Evolutionary conservation across 2,113 vertebrate genomes (phyloP).

Genomic region (Gymnorhina tibicen): DNA sequence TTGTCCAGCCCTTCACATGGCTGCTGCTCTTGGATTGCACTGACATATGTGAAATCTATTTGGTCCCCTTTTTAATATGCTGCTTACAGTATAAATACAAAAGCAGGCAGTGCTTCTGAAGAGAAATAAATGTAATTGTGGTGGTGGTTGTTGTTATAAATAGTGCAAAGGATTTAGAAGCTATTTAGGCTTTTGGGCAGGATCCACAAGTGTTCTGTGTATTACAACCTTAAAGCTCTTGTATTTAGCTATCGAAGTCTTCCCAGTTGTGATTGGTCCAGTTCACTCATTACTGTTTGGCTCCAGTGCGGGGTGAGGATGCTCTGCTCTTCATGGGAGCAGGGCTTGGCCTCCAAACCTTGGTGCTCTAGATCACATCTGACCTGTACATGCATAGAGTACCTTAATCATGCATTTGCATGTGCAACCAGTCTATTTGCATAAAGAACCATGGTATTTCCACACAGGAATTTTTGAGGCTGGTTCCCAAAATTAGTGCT

Average conservation of each 20-base stretch:
- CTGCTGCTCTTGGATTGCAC: slow-evolving; percentile 43
- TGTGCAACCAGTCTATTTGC: neutral
- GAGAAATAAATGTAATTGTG: slow-evolving; percentile 24
- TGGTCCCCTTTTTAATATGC: slow-evolving; percentile 7
- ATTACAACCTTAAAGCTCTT: neutral
- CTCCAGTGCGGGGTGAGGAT: neutral
- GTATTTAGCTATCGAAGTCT: neutral
- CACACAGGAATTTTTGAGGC: slow-evolving; percentile 45
- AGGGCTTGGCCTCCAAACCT: neutral
- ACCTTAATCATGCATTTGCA: neutral
- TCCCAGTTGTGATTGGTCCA: neutral
- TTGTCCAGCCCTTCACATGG: slow-evolving; percentile 51
- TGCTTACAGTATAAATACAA: slow-evolving; percentile 49
- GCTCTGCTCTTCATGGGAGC: neutral
- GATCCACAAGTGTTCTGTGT: neutral
- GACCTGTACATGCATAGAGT: neutral
- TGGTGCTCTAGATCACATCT: neutral
- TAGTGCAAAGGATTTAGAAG: slow-evolving; percentile 29
- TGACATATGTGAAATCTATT: slow-evolving; percentile 56
- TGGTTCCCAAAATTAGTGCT: slow-evolving; percentile 32
- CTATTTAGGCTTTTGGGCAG: neutral
- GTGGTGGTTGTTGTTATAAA: slow-evolving; percentile 43
- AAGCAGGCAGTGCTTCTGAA: slow-evolving; percentile 46
- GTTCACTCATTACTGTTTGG: neutral
- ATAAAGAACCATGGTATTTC: neutral